Evolutionary conservation across 2,797 vertebrate species (phyloP).

Genomic region (Myotis pilosus): DNA sequence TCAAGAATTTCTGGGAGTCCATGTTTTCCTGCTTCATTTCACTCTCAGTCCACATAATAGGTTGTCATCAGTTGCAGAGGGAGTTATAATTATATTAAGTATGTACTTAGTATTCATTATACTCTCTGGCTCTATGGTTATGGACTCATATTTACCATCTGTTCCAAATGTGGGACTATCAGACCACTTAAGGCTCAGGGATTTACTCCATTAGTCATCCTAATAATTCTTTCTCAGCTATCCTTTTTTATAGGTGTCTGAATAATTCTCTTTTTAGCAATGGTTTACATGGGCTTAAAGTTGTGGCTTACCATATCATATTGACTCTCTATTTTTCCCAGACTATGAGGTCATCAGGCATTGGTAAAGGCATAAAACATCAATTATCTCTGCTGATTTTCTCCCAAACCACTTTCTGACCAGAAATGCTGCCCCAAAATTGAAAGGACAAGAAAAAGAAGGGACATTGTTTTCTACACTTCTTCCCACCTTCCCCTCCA

Average conservation of each 20-base stretch:
- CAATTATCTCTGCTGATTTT: not conserved
- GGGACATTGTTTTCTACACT: not conserved
- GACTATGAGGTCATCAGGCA: not conserved
- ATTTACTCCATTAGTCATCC: not conserved
- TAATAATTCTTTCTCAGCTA: not conserved
- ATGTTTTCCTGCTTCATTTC: not conserved
- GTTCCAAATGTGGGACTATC: not conserved
- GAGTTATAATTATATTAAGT: not conserved
- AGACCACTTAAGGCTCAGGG: not conserved
- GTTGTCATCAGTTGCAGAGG: not conserved
- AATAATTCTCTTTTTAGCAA: not conserved
- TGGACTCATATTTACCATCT: not conserved
- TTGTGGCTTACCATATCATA: not conserved
- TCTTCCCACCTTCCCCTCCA: not conserved
- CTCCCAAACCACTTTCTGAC: not conserved
- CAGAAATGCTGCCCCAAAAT: not conserved
- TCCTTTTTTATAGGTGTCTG: not conserved
- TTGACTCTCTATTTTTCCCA: not conserved
- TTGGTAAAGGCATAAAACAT: not conserved
- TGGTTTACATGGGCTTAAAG: not conserved
- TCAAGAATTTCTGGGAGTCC: not conserved
- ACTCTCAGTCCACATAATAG: not conserved
- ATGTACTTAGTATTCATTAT: not conserved
- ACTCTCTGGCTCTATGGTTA: not conserved
- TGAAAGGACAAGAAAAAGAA: not conserved